Conservation (phyloP, 2,888 invertebrate genomes). For the Selenia dentaria region DNA sequence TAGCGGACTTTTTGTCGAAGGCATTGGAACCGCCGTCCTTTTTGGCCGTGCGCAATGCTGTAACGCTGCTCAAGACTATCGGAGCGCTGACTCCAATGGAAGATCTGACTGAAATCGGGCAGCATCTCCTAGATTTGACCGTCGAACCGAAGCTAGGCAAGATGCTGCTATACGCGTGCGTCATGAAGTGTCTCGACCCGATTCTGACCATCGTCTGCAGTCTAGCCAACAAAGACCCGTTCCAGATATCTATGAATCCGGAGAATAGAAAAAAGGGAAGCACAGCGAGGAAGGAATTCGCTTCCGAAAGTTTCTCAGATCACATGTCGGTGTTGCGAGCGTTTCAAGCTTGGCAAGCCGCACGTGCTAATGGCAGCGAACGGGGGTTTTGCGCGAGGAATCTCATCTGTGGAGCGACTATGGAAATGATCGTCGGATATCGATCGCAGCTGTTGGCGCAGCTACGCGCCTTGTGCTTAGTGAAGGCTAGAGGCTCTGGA, state of each 20-base stretch:
- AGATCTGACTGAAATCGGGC: conserved; percentile 94
- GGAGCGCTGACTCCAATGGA: conserved; percentile 95
- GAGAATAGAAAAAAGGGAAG: conserved; percentile 87
- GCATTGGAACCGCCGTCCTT: conserved; percentile 95
- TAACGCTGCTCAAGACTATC: conserved; percentile 88
- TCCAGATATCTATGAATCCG: conserved; percentile 89
- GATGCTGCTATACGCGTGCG: conserved; percentile 94
- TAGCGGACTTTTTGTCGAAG: conserved; percentile 92
- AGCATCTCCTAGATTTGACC: conserved; percentile 95
- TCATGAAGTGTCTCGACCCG: conserved; percentile 96
- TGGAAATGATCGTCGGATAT: conserved; percentile 96
- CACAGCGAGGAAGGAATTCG: conserved; percentile 87
- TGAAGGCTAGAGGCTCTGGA: conserved; percentile 83
- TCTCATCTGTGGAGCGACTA: conserved; percentile 91
- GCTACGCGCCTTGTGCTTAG: conserved; percentile 90
- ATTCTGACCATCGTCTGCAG: conserved; percentile 95
- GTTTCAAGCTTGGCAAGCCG: conserved; percentile 89
- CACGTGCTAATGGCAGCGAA: conserved; percentile 86
- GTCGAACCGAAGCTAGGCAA: conserved; percentile 96
- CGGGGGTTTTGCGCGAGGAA: conserved; percentile 90
- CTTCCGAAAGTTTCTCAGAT: conserved; percentile 93
- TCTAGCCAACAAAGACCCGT: conserved; percentile 91
- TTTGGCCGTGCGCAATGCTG: conserved; percentile 90
- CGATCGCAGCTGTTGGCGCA: conserved; percentile 93
- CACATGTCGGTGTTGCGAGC: conserved; percentile 94